Evolutionary conservation across 2,113 vertebrate species (phyloP).

Genomic region (Cnemophilus loriae): DNA sequence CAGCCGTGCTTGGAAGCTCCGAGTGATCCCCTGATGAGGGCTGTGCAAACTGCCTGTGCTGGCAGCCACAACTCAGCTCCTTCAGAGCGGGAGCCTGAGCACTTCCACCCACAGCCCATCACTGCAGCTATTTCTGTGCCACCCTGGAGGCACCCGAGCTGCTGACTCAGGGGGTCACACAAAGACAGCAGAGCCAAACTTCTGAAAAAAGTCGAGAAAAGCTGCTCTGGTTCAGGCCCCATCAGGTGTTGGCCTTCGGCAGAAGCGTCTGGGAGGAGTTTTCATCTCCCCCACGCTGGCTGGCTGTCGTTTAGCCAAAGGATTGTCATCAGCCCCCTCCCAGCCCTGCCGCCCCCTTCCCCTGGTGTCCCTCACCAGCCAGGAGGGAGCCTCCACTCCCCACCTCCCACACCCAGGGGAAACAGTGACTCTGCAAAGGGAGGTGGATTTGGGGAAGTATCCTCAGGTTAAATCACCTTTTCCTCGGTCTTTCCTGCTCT

Average conservation of each 20-base stretch:
- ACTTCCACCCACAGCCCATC: not conserved
- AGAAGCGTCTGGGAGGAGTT: not conserved
- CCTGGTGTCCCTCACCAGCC: not conserved
- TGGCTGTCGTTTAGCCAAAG: not conserved
- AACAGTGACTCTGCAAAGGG: not conserved
- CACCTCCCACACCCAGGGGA: not conserved
- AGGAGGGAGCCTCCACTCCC: not conserved
- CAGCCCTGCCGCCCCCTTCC: not conserved
- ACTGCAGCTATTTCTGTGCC: not conserved
- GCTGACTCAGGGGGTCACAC: not conserved
- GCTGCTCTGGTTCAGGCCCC: not conserved
- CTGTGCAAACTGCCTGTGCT: accelerated
- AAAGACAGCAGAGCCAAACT: not conserved
- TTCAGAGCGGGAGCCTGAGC: not conserved
- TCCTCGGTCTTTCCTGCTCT: accelerated
- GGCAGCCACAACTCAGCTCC: not conserved
- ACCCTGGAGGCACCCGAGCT: not conserved
- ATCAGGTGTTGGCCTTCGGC: not conserved
- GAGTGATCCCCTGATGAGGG: not conserved
- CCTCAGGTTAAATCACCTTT: not conserved
- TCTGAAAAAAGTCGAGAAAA: not conserved
- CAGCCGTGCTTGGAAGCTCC: not conserved
- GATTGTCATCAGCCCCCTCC: not conserved
- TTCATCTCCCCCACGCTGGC: not conserved
- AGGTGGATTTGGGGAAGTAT: not conserved